phyloP scores from a whole-genome alignment of 2,888 invertebrate species.

The Sympetrum striolatum region DNA sequence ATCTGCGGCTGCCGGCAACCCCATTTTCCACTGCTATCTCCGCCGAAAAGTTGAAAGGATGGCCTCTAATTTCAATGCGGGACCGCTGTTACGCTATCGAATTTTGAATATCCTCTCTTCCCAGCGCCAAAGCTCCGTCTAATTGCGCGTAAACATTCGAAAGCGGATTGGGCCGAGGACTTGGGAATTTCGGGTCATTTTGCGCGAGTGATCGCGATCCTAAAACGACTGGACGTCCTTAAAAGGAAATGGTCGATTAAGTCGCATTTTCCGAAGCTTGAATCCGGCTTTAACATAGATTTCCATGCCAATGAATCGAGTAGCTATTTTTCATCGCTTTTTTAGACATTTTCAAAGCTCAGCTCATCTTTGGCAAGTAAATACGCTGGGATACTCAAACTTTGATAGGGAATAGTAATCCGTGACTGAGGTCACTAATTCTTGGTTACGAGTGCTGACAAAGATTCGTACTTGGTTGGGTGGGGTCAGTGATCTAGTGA shows the following conservation, averaged over 20 bases:
- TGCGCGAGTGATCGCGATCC: background rate
- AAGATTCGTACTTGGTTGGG: too few species aligned
- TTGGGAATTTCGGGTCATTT: background rate
- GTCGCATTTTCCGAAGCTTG: too few species aligned
- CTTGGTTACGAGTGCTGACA: too few species aligned
- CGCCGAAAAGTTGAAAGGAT: background rate
- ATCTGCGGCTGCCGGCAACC: background rate
- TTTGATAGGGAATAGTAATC: too few species aligned
- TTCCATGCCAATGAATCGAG: too few species aligned
- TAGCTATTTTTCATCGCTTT: too few species aligned
- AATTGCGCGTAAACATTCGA: background rate
- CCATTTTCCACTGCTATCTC: background rate
- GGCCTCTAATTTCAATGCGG: background rate
- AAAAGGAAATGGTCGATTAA: background rate
- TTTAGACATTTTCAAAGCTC: too few species aligned
- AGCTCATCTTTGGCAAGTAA: too few species aligned
- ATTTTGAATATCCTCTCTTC: background rate
- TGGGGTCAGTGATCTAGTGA: too few species aligned
- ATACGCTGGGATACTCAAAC: too few species aligned
- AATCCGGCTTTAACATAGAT: too few species aligned
- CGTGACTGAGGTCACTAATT: too few species aligned
- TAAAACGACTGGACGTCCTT: background rate
- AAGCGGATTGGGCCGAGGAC: background rate
- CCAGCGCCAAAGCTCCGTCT: background rate
- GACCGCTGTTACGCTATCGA: background rate